These are phyloP conservation scores for Limnephilus rhombicus DNA, from an alignment of 2,888 invertebrate species.

Conservation along the genomic window DNA sequence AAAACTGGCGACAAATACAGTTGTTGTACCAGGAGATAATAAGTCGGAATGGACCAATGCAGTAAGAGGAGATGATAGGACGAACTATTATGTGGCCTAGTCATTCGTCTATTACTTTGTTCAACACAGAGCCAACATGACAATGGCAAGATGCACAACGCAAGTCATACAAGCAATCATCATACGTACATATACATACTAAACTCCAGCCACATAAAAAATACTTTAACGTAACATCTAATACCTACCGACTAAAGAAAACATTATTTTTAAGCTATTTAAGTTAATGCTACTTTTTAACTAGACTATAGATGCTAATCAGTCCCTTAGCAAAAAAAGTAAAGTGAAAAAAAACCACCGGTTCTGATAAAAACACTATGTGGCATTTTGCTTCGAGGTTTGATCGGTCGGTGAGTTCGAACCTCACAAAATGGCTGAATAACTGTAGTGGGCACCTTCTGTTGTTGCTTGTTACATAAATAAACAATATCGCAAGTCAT, in stretches of 20 bases:
- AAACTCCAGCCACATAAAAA: neutral
- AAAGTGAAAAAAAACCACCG: neutral
- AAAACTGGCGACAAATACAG: constrained; percentile 5
- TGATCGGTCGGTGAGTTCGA: neutral
- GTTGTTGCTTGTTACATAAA: neutral
- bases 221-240: neutral
- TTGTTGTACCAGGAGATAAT: neutral
- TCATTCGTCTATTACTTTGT: constrained; percentile 62
- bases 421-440: neutral
- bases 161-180: constrained; percentile 60
- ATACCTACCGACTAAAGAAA: neutral
- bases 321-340: too few relatives aligned
- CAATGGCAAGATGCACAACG: constrained; percentile 60
- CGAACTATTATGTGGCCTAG: constrained; percentile 52
- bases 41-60: constrained; percentile 29
- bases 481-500: constrained; percentile 1
- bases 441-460: neutral
- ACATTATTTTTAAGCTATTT: neutral
- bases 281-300: neutral
- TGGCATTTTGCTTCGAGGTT: neutral
- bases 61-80: constrained; percentile 35
- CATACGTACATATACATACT: neutral
- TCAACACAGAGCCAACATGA: constrained; percentile 47
- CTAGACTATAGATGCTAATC: neutral
- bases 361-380: neutral